phyloP scores from a whole-genome alignment of 2,113 vertebrate species.

The Formicarius rufipectus region DNA sequence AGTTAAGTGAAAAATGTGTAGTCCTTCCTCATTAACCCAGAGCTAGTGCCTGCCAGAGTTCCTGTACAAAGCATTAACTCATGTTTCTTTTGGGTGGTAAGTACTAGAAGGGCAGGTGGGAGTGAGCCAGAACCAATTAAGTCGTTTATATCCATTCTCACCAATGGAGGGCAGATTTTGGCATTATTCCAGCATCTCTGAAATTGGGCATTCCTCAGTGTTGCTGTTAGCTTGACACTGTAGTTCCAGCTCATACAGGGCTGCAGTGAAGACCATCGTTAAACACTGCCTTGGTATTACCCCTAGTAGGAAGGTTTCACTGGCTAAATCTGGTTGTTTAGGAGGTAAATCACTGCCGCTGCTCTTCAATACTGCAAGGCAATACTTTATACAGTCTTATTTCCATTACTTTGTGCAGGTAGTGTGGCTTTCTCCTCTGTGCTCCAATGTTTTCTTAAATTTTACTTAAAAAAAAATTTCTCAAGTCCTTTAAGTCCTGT shows the following conservation, averaged over 20 bases:
- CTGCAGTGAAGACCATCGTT: not conserved
- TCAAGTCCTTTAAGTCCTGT: not conserved
- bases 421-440: not conserved
- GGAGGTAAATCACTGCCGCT: not conserved
- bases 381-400: not conserved
- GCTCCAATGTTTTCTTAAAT: not conserved
- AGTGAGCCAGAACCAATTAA: not conserved
- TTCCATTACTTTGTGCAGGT: not conserved
- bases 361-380: not conserved
- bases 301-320: not conserved
- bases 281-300: not conserved
- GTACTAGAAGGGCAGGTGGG: not conserved
- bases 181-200: not conserved
- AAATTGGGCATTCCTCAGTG: not conserved
- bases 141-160: slow-evolving; percentile 20
- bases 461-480: not conserved
- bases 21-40: not conserved
- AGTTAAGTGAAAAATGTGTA: not conserved
- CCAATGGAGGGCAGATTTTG: not conserved
- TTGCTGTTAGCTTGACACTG: not conserved
- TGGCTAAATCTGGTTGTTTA: not conserved
- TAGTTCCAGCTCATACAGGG: not conserved
- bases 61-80: not conserved
- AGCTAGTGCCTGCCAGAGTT: not conserved
- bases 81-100: not conserved